Evolutionary conservation across 2,113 vertebrate species (phyloP), one percentile per base, ranked within the genome.

Genomic region (Plecturocebus donacophilus): DNA sequence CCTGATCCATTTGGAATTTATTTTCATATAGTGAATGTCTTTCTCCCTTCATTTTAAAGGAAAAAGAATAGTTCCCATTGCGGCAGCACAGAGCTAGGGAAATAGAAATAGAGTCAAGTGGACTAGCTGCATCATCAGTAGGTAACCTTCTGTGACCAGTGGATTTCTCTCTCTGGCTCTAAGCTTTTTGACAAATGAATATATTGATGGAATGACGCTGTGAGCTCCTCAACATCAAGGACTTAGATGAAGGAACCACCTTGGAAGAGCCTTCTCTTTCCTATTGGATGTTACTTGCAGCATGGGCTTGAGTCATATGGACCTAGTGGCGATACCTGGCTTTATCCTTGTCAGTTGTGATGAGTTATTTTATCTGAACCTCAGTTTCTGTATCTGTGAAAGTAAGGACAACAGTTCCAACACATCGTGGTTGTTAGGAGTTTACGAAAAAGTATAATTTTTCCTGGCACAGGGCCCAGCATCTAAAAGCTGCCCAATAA

Each of bases 81-180:
- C 45, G 12, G 47, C 61, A 52, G 21, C 30, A 38, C 19, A 71
- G 10, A 20, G 45, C 47, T 45, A 49, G 52, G 35, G 76, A 93
- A 66, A 71, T 20, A 52, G 35, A 91, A 71, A 52, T 0, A 7
- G 54, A 77, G 19, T 17, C 40, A n/a, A 35, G 25, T 16, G 23
- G 30, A 45, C n/a, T 0, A 32, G 42, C 16, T 21, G 25, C 3
- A 16, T 32, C 68, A 49, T 25, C 20, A 8, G 1, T 47, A 11
- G 38, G 61, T 5, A 58, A 11, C 35, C 54, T 73, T 56, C 0
- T 0, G 19, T 25, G 70, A 40, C 27, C 23, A 1, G 2, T 9
- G 4, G 20, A 13, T 52, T 19, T 56, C 6, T 13, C 23, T 71
- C 35, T 5, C 4, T 14, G 68, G 8, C 45, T 82, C 68, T 6